A percentile compares a stretch with the other conserved stretches of the same genome.
These are phyloP conservation scores for Merluccius polli DNA, from an alignment of 2,797 vertebrate genomes.

Conservation along the genomic window DNA sequence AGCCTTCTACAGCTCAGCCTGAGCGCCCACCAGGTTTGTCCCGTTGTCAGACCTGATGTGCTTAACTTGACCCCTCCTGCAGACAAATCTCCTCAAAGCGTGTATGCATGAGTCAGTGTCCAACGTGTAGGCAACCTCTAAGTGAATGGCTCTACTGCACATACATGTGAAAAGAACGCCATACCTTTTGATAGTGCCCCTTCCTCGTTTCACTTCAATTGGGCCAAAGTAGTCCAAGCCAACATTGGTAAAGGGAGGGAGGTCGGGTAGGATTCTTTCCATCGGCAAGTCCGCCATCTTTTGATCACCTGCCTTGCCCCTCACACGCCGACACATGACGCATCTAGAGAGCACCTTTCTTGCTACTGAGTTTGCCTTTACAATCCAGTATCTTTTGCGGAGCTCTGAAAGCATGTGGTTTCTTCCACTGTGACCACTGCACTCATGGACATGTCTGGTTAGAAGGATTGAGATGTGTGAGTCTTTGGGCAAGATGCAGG, in stretches of 20 bases:
- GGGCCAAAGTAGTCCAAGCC: neutral
- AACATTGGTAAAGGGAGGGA: neutral
- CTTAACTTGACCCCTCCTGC: neutral
- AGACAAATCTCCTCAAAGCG: neutral
- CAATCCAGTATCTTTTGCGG: slow-evolving; percentile 10
- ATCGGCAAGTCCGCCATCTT: neutral
- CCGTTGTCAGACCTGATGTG: neutral
- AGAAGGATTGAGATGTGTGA: neutral
- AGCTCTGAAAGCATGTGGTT: slow-evolving; percentile 12
- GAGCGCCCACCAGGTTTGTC: neutral
- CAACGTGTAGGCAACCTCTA: neutral
- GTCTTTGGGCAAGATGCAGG: neutral
- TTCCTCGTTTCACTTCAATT: neutral
- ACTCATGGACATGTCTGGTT: neutral
- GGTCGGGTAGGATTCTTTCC: neutral
- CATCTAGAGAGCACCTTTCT: neutral
- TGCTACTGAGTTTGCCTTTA: neutral
- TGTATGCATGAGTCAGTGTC: neutral
- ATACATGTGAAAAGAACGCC: neutral
- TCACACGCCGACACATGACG: neutral
- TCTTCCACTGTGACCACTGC: neutral
- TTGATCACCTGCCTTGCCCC: neutral
- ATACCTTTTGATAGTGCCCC: neutral
- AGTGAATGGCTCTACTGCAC: neutral
- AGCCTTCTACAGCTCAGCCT: neutral